Evolutionary conservation across 2,113 vertebrate species (phyloP).

Genomic region (Tenebrosternarchus preto): DNA sequence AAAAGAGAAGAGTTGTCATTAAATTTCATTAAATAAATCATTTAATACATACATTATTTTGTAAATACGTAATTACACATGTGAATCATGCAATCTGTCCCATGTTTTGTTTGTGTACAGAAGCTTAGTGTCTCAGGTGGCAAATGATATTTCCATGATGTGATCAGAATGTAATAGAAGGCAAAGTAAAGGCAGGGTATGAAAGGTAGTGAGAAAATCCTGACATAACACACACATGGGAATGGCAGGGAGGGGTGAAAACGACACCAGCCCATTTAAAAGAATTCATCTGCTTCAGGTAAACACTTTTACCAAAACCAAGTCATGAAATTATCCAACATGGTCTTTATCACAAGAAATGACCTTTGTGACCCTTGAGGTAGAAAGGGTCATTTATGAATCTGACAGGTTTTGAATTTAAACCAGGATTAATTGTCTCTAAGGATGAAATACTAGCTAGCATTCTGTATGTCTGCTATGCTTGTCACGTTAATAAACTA

Average conservation of each 20-base stretch:
- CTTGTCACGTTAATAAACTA: not conserved
- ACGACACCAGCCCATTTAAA: not conserved
- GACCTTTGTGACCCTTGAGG: slow-evolving; percentile 42
- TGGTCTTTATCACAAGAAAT: slow-evolving; percentile 5
- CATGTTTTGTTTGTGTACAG: not conserved
- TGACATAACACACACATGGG: not conserved
- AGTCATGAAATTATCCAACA: not conserved
- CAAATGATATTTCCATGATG: no score
- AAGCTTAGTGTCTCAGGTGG: no score
- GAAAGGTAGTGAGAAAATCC: not conserved
- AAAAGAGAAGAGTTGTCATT: slow-evolving; percentile 43
- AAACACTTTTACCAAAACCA: not conserved
- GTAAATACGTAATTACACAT: not conserved
- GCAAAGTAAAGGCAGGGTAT: not conserved
- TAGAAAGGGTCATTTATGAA: slow-evolving; percentile 34
- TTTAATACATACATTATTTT: no score
- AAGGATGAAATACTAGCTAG: not conserved
- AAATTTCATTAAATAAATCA: no score
- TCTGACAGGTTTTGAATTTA: slow-evolving; percentile 48
- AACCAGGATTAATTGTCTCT: slow-evolving; percentile 58
- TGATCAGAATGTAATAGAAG: not conserved
- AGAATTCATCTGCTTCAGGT: not conserved
- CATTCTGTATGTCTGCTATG: not conserved
- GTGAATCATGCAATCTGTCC: not conserved
- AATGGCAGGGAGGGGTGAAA: not conserved